Conservation (phyloP, 2,888 invertebrate species). For the Gandaritis pyraliata region DNA sequence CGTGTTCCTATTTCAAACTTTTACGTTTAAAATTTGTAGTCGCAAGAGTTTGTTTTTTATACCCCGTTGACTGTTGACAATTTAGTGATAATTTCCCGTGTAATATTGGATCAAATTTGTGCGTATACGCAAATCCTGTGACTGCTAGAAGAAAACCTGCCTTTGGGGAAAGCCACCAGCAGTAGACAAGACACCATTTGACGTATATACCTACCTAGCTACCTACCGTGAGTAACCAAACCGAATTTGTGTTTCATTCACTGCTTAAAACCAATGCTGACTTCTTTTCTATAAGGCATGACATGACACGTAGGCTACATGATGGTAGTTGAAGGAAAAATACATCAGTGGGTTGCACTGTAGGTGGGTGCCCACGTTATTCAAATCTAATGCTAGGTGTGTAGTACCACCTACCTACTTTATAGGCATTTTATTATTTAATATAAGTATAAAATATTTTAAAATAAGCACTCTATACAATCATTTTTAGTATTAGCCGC, state of each 20-base stretch:
- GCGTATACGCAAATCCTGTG: conserved; percentile 43
- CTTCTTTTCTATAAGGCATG: conserved; percentile 58
- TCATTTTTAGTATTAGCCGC: background rate
- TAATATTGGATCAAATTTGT: conserved; percentile 50
- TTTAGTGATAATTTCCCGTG: conserved; percentile 48
- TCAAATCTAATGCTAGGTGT: conserved; percentile 68
- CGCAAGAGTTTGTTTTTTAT: conserved; percentile 60
- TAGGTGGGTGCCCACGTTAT: conserved; percentile 80
- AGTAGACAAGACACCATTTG: conserved; percentile 61
- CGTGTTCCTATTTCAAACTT: conserved; percentile 60
- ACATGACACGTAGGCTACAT: conserved; percentile 77
- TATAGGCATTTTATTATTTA: conserved; percentile 60
- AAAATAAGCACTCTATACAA: background rate
- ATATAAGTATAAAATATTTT: conserved; percentile 1
- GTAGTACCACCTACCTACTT: conserved; percentile 43
- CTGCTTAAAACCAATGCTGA: conserved; percentile 53
- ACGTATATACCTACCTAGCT: no score
- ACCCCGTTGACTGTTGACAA: conserved; percentile 55
- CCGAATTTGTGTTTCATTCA: conserved; percentile 58
- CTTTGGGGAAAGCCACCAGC: conserved; percentile 65
- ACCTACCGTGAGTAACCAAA: conserved; percentile 76
- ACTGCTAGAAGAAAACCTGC: conserved; percentile 49
- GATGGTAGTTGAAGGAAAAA: conserved; percentile 61
- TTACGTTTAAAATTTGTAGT: conserved; percentile 72
- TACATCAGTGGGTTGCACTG: conserved; percentile 73